Percentiles rank a stretch among this genome's conserved stretches.
These are phyloP conservation scores for human (Homo sapiens) DNA, from an alignment of 2,113 vertebrate species.

Conservation along the genomic window DNA sequence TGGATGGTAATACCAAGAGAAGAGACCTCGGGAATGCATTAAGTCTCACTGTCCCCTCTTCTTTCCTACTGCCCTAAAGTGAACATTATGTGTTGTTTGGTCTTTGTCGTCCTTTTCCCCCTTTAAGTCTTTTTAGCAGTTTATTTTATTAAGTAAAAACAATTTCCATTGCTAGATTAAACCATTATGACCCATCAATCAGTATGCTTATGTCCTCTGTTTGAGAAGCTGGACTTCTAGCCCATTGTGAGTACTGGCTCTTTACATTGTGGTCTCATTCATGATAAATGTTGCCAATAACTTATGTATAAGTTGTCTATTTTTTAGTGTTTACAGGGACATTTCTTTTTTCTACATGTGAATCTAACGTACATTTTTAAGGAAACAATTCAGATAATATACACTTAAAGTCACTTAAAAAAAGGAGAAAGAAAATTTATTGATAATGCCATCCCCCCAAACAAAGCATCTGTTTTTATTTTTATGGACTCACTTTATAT, in stretches of 20 bases:
- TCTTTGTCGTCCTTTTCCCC: not conserved
- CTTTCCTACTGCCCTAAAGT: not conserved
- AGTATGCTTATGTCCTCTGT: not conserved
- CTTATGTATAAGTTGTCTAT: not conserved
- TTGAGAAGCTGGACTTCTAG: not conserved
- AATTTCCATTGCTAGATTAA: not conserved
- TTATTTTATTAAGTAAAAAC: not conserved
- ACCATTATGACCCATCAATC: not conserved
- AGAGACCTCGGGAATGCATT: not conserved
- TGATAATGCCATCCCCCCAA: not conserved
- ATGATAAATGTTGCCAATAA: not conserved
- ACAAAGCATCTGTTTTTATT: conserved; percentile 17
- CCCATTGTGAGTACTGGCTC: not conserved
- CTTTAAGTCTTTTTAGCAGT: not conserved
- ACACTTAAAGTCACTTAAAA: not conserved
- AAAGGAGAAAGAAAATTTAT: not conserved
- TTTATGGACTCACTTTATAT: not conserved
- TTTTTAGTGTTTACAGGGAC: not conserved
- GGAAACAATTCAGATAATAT: not conserved
- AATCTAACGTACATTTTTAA: not conserved
- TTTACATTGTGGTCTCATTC: not conserved
- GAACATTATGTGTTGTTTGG: not conserved
- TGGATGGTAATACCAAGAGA: fast-evolving
- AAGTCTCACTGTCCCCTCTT: not conserved
- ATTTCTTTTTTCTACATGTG: not conserved